phyloP scores from a whole-genome alignment of 92 coral and sea anemone species.

The Muricea muricata region DNA sequence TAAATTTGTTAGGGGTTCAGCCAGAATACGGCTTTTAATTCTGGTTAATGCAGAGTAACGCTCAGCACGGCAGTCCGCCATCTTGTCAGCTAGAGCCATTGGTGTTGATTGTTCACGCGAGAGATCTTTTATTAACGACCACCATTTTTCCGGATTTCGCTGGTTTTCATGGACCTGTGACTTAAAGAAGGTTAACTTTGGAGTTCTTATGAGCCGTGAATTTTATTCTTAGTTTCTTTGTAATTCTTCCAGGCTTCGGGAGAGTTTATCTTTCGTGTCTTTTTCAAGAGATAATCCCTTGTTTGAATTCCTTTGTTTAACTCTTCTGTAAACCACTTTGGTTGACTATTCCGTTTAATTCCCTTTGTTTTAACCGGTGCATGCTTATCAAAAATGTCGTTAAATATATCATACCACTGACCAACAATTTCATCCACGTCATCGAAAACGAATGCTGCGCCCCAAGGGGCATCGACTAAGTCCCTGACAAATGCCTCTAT shows the following conservation, averaged over 20 bases:
- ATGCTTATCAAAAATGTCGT: background rate
- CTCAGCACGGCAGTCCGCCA: too few species aligned
- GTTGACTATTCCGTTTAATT: conserved; percentile 33
- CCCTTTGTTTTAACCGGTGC: conserved; percentile 26
- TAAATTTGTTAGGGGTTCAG: too few species aligned
- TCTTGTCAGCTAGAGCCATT: too few species aligned
- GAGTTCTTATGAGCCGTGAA: conserved; percentile 14
- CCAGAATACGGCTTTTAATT: too few species aligned
- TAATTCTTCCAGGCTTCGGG: too few species aligned
- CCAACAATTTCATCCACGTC: conserved; percentile 8
- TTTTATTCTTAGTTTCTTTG: too few species aligned
- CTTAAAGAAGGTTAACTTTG: conserved; percentile 23
- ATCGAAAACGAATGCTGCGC: background rate
- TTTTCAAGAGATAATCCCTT: conserved; percentile 10
- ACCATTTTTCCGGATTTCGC: conserved; percentile 22
- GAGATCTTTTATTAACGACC: conserved; percentile 46
- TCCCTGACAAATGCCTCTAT: conserved; percentile 24
- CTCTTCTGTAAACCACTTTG: conserved; percentile 30
- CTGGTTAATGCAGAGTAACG: too few species aligned
- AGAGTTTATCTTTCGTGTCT: too few species aligned
- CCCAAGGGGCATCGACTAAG: conserved; percentile 31
- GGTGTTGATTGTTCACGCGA: background rate
- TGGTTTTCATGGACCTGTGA: conserved; percentile 27
- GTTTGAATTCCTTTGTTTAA: conserved; percentile 11
- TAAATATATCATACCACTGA: conserved; percentile 11